Evolutionary conservation across 2,797 vertebrate genomes (phyloP), one percentile per base, ranked within the genome.

Genomic region (Peromyscus eremicus): DNA sequence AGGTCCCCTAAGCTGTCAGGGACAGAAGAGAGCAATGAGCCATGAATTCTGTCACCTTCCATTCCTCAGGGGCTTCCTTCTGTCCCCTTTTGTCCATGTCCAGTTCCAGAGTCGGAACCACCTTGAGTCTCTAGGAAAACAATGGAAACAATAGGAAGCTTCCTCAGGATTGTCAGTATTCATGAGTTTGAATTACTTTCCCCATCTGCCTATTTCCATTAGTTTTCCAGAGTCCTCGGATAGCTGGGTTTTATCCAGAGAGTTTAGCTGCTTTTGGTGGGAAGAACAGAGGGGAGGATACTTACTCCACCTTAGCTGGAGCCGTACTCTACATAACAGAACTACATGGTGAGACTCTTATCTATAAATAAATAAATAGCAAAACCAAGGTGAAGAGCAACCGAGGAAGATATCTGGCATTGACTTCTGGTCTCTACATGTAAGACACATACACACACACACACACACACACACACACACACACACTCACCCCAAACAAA

Each of bases 211-310:
- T 75, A 32, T 21, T 52, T 6, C 14, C 11, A 34, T 73, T 89
- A 40, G 21, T 66, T 73, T 75, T 49, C 49, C 32, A 23, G 71
- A 73, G 11, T 71, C 55, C 29, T 94, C 46, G 11, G n/a, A 14
- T 27, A 71, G 49, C 79, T 87, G n/a, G 46, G 66, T 94, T 92
- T 60, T 83, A 34, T 92, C 19, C 40, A 75, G 86, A 90, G 17
- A 75, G 37, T 23, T 94, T 57, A 77, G 62, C 32, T 49, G 4
- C 21, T 19, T 80, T 79, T 49, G 34, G 16, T 91, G 57, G n/a
- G 40, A 94, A 73, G 68, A 40, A 90, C 25, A 49, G 52, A 7
- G 40, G 40, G 3, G n/a, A 25, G 8, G 83, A 32, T 25, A 25
- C 19, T 80, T 93, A 75, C 32, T 70, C n/a, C 23, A 13, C 52